These are phyloP conservation scores for Acridotheres tristis DNA, from an alignment of 2,797 vertebrate species.

Conservation along the genomic window DNA sequence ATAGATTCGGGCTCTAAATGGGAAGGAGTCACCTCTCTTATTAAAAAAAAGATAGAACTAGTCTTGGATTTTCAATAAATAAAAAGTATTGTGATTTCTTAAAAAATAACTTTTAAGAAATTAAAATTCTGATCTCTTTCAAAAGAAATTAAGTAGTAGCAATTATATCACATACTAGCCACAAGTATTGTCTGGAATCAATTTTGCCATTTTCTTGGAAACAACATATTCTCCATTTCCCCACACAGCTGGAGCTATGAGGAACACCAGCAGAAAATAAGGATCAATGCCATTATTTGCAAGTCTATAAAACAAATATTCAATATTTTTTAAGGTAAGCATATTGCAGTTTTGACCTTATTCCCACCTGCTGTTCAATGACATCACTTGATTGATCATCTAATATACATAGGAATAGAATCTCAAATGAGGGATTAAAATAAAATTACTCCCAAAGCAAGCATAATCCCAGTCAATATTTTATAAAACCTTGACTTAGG, in stretches of 20 bases:
- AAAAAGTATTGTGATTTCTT: not conserved
- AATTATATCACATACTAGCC: not conserved
- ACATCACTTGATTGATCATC: conserved; percentile 62
- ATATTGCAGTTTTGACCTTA: conserved; percentile 69
- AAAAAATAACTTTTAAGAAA: not conserved
- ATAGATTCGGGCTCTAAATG: not conserved
- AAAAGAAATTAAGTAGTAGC: not conserved
- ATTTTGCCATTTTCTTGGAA: not conserved
- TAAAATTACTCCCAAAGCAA: conserved; percentile 73
- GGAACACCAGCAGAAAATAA: not conserved
- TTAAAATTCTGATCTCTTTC: not conserved
- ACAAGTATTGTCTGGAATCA: not conserved
- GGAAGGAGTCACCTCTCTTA: not conserved
- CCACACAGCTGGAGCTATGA: not conserved
- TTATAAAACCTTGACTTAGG: conserved; percentile 70
- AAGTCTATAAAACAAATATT: conserved; percentile 65
- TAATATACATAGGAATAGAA: conserved; percentile 61
- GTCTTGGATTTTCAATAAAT: not conserved
- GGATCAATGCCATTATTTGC: conserved; percentile 35
- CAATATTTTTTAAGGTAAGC: conserved; percentile 46
- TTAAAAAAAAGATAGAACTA: not conserved
- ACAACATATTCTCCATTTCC: not conserved
- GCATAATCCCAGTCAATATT: conserved; percentile 68
- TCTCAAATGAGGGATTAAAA: conserved; percentile 70
- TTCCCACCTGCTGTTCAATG: conserved; percentile 54